These are phyloP conservation scores for Procavia capensis DNA, from an alignment of 2,113 vertebrate species.

Conservation along the genomic window DNA sequence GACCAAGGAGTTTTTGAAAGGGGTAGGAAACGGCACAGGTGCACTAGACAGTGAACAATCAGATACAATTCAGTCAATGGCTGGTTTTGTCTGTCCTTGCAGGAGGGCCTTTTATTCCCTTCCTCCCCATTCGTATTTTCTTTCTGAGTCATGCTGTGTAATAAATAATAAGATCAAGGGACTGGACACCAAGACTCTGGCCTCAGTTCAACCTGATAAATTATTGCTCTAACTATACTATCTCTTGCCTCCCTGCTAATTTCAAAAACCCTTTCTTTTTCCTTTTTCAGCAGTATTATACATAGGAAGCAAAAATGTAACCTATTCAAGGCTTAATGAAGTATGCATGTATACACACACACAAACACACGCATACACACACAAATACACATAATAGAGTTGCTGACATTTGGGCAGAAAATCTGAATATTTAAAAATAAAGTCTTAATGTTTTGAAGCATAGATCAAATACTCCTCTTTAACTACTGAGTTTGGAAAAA, in stretches of 20 bases:
- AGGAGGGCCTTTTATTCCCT: conserved; percentile 66
- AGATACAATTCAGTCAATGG: conserved; percentile 56
- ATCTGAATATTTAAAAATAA: conserved; percentile 44
- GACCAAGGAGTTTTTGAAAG: conserved; percentile 50
- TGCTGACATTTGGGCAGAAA: neutral
- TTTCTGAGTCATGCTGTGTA: conserved; percentile 63
- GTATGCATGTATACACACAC: neutral
- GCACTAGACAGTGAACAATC: conserved; percentile 60
- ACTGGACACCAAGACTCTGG: conserved; percentile 59
- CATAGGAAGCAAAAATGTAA: conserved; percentile 19
- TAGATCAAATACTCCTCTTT: neutral
- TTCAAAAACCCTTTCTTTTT: neutral
- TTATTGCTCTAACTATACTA: conserved; percentile 54
- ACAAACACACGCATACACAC: neutral
- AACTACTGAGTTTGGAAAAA: neutral
- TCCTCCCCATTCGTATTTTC: neutral
- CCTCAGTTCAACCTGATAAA: conserved; percentile 65
- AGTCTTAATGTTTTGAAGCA: neutral
- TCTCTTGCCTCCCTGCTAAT: conserved; percentile 57
- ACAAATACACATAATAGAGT: neutral
- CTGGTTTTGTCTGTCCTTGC: conserved; percentile 67
- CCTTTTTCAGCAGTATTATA: conserved; percentile 10
- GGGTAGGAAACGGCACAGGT: conserved; percentile 69
- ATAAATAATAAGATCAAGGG: conserved; percentile 78
- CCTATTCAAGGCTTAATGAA: neutral